Base-by-base conservation (phyloP, 2,888 invertebrate genomes). In the Megastigmus dorsalis region DNA sequence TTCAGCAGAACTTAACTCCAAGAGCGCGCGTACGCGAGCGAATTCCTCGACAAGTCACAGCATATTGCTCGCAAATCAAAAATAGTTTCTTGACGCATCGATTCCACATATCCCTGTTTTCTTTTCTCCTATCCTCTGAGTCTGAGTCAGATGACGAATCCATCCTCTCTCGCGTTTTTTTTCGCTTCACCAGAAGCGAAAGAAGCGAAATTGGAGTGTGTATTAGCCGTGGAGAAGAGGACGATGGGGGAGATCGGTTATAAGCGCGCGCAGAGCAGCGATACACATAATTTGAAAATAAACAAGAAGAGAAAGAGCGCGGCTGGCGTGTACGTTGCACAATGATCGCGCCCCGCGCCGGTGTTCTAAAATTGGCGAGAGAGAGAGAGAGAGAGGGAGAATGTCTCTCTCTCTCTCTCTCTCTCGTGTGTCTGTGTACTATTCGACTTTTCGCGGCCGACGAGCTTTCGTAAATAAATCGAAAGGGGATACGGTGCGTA, bases 331-430 rank as follows among this genome's bases (percentile, higher is more conserved):
- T 13, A n/a, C 9, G 62, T 76, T 76, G 76, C 76, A 70, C 76
- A 76, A 76, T 70, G 57, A 74, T 74, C 68, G 41, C 20, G 52
- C 36, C 15, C 28, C 59, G 65, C 23, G 33, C 45, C 13, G 45
- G 33, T 52, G 60, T 68, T 69, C 76, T 76, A 76, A 76, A 76
- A 74, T 76, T 76, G 67, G 66, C 66, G 62, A 45, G 57, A n/a
- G 50, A 52, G 18, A n/a, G 41, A 36, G 65, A 48, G 63, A 52
- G 50, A 10, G n/a, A n/a, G n/a, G 6, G 1, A 23, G 20, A n/a
- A n/a, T n/a, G n/a, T n/a, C 23, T 23, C 23, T 20, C n/a, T 23
- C 23, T 26, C n/a, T n/a, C n/a, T n/a, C n/a, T n/a, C n/a, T n/a
- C n/a, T n/a, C n/a, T n/a, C n/a, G n/a, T n/a, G n/a, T n/a, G n/a